A percentile compares a stretch with the other conserved stretches of the same genome.
These are phyloP conservation scores for Silurus glanis DNA, from an alignment of 2,113 vertebrate species.

Conservation along the genomic window DNA sequence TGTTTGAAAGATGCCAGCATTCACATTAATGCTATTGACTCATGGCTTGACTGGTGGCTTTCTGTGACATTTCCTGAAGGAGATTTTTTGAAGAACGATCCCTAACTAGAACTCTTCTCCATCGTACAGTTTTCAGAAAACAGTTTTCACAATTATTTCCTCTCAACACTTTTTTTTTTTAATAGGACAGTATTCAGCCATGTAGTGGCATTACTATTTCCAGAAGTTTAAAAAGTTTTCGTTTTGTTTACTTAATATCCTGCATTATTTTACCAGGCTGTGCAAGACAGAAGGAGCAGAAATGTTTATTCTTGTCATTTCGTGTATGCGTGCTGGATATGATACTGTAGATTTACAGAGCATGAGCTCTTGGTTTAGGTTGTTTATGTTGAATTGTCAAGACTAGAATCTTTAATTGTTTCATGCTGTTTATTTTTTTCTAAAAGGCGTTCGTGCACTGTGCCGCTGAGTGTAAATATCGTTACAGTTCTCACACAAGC, in stretches of 20 bases:
- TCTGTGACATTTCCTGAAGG: not conserved
- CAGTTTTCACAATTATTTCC: constrained; percentile 10
- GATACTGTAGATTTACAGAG: not conserved
- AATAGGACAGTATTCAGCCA: constrained; percentile 33
- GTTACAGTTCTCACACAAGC: constrained; percentile 9
- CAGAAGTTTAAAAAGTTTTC: not conserved
- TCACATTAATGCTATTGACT: not conserved
- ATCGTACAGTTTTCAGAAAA: not conserved
- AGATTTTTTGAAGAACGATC: not conserved
- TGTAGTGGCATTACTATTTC: not conserved
- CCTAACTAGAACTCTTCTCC: not conserved
- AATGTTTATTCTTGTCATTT: not conserved
- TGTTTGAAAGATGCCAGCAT: not conserved
- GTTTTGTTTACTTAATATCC: not conserved
- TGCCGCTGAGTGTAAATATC: constrained; percentile 20
- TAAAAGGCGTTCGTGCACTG: not conserved
- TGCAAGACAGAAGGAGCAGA: not conserved
- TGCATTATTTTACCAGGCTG: not conserved
- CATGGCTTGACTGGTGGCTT: not conserved
- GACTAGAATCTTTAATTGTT: not conserved
- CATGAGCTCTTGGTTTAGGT: not conserved
- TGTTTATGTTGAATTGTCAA: not conserved
- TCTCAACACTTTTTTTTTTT: constrained; percentile 11
- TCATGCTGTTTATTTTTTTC: not conserved
- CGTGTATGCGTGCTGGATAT: not conserved